Evolutionary conservation across 2,797 vertebrate species (phyloP).

Genomic region (Urosaurus nigricauda): DNA sequence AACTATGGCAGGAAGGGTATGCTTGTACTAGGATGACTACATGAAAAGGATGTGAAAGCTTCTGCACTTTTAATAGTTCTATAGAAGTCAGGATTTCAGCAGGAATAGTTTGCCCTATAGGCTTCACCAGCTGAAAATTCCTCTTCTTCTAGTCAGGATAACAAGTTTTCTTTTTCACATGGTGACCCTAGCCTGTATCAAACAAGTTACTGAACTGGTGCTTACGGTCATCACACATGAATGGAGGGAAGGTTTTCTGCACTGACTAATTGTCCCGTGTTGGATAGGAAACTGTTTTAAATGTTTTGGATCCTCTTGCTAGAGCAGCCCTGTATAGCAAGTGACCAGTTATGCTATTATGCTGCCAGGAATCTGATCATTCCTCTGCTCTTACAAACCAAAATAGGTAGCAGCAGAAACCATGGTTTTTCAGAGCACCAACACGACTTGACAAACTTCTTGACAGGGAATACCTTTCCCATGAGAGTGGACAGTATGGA

Average conservation of each 20-base stretch:
- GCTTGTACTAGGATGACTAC: no score
- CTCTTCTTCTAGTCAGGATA: no score
- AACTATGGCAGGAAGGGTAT: no score
- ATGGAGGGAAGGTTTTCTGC: background rate
- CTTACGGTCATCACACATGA: background rate
- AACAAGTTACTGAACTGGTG: background rate
- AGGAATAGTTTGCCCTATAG: no score
- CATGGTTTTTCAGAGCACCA: background rate
- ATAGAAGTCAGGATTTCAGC: no score
- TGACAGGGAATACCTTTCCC: no score
- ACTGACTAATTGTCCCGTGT: background rate
- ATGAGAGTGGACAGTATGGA: background rate
- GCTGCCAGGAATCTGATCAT: background rate
- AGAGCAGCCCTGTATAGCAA: background rate
- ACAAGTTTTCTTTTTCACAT: no score
- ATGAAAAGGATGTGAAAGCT: no score
- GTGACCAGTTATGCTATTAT: background rate
- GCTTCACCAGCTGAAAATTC: no score
- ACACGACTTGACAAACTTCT: no score
- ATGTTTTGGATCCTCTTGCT: background rate
- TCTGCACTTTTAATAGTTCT: no score
- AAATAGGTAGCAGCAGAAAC: background rate
- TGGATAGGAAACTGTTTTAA: background rate
- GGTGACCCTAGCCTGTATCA: no score
- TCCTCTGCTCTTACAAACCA: background rate